Conservation (phyloP, 2,888 invertebrate species). For the Perdita meconis region DNA sequence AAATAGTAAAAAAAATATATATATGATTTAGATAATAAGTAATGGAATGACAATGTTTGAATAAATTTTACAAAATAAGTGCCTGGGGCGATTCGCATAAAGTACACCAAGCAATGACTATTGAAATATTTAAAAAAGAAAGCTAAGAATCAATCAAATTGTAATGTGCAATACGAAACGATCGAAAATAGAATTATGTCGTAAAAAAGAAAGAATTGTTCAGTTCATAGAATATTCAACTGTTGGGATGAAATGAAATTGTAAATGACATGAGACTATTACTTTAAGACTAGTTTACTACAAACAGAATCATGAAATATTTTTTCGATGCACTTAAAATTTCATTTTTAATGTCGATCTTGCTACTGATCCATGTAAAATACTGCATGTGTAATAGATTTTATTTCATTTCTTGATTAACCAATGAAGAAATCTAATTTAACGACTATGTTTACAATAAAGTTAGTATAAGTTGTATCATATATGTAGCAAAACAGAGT, state of each 20-base stretch:
- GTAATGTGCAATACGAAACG: constrained; percentile 57
- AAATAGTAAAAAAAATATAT: constrained; percentile 37
- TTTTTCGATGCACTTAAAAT: constrained; percentile 49
- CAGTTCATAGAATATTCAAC: constrained; percentile 35
- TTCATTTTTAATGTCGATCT: constrained; percentile 44
- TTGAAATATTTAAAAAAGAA: constrained; percentile 44
- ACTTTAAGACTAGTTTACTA: constrained; percentile 29
- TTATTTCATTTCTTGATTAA: constrained; percentile 50
- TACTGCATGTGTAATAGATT: constrained; percentile 48
- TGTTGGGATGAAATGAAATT: constrained; percentile 38
- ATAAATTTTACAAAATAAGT: constrained; percentile 67
- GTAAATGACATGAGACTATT: constrained; percentile 40
- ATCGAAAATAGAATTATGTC: constrained; percentile 47
- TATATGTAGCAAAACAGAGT: constrained; percentile 54
- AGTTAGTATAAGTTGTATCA: constrained; percentile 60
- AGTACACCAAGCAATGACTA: constrained; percentile 53
- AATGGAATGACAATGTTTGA: constrained; percentile 62
- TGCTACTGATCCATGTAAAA: constrained; percentile 32
- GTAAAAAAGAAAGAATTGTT: constrained; percentile 56
- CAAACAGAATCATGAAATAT: constrained; percentile 41
- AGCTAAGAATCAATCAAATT: constrained; percentile 37
- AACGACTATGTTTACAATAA: constrained; percentile 53
- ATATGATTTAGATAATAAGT: constrained; percentile 53
- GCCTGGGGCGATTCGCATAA: constrained; percentile 69
- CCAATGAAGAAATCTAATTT: constrained; percentile 49